Evolutionary conservation across 2,797 vertebrate genomes (phyloP), one percentile per base, ranked within the genome.

Genomic region (Echiichthys vipera): DNA sequence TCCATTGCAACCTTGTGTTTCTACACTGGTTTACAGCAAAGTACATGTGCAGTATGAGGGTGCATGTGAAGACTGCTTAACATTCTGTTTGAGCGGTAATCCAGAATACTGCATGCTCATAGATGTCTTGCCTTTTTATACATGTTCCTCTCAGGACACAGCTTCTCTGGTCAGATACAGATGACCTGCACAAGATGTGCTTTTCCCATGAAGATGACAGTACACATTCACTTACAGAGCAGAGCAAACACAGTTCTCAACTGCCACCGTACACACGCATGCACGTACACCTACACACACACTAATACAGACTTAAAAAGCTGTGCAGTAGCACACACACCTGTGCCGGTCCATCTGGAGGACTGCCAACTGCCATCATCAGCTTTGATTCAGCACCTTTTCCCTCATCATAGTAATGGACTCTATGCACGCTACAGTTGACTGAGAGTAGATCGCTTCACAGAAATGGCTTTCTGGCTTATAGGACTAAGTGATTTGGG

Each of bases 321-420:
- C 10, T 5, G 5, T 51, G 0, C 2, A 1, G 17, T 15, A 25
- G 47, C 57, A 46, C 66, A 49, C 39, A 66, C 18, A 57, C 46
- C 57, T 63, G 66, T 53, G 0, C 56, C 47, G 40, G 46, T 58
- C 24, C 13, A 20, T 69, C 61, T 81, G 81, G 67, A 69, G 49
- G 40, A 54, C 2, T 7, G 75, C 67, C 78, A 81, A 17, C 32
- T 0, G 32, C 54, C 64, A 59, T 69, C 65, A 32, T 40, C 77
- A 75, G 30, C 74, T 71, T 30, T 74, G 82, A 84, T 57, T 80
- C 63, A 84, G n/a, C 7, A 22, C 14, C 15, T 20, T 37, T 36
- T 30, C 54, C 45, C 66, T 86, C 76, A 85, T 88, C 83, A 39
- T 15, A 30, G 72, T 85, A 78, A 86, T 86, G 67, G 70, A 79